Percentiles rank a stretch among this genome's conserved stretches.
phyloP scores from a whole-genome alignment of 2,113 vertebrate genomes.

The Oncorhynchus keta region DNA sequence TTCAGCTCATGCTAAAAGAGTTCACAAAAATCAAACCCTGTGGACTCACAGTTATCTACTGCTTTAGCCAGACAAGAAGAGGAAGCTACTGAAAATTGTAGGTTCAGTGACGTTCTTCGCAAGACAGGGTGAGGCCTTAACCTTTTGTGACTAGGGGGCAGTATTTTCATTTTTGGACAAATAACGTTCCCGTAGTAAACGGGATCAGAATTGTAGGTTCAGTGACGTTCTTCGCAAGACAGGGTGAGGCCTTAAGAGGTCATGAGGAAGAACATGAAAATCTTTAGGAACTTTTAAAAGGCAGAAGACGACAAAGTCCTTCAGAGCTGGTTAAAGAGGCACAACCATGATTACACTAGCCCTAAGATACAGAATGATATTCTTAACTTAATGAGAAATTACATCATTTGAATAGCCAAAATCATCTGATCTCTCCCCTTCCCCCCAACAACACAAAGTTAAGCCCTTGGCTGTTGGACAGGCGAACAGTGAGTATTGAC shows the following conservation, averaged over 20 bases:
- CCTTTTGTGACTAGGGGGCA: too few species aligned
- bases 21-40: too few species aligned
- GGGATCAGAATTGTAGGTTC: neutral
- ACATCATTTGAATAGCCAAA: neutral
- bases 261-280: neutral
- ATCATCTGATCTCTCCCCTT: neutral
- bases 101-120: neutral
- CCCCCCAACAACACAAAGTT: too few species aligned
- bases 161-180: too few species aligned
- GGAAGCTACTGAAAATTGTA: neutral
- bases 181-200: too few species aligned
- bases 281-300: neutral
- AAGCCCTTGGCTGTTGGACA: too few species aligned
- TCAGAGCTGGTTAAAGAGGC: constrained; percentile 1
- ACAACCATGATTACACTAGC: too few species aligned
- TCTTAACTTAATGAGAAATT: too few species aligned
- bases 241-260: neutral
- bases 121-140: neutral
- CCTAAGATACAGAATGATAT: too few species aligned
- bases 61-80: neutral
- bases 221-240: neutral
- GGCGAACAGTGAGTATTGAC: too few species aligned
- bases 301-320: neutral
- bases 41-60: too few species aligned
- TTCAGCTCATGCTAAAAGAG: too few species aligned